Conservation (phyloP, 2,888 invertebrate genomes). For the Chaitophorus viminalis region DNA sequence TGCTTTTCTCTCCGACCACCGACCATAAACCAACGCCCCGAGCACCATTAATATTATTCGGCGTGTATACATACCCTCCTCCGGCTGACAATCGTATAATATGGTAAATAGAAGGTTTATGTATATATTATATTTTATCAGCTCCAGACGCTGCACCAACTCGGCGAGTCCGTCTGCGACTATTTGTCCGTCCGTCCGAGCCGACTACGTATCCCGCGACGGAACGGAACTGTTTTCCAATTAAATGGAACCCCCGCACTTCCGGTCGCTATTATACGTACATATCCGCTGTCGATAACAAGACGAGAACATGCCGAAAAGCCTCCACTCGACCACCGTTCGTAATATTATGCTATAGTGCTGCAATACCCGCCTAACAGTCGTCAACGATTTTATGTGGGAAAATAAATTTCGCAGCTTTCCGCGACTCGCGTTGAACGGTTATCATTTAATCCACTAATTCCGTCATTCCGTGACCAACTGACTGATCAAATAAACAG, state of each 20-base stretch:
- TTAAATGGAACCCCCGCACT: slow-evolving; percentile 42
- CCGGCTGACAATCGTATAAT: too few species aligned
- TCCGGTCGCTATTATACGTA: slow-evolving; percentile 5
- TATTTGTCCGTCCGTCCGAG: not conserved
- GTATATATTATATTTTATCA: not conserved
- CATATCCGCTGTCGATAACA: not conserved
- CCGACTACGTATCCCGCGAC: not conserved
- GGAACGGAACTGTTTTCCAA: slow-evolving; percentile 24
- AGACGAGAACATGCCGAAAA: not conserved
- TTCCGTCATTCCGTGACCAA: too few species aligned
- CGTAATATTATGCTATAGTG: too few species aligned
- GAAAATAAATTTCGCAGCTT: too few species aligned
- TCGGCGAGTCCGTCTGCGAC: not conserved
- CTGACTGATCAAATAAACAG: too few species aligned
- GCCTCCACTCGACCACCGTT: too few species aligned
- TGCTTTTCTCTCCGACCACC: not conserved
- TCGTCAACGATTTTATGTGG: too few species aligned
- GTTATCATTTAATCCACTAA: too few species aligned
- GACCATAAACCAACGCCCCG: slow-evolving; percentile 59
- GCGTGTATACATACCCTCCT: not conserved
- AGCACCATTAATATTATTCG: slow-evolving; percentile 54
- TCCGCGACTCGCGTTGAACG: too few species aligned
- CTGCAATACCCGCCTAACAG: too few species aligned
- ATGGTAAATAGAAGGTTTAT: not conserved
- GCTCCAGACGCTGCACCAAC: not conserved